These are phyloP conservation scores for Cercopithecus mona DNA, from an alignment of 2,113 vertebrate genomes.

Conservation along the genomic window DNA sequence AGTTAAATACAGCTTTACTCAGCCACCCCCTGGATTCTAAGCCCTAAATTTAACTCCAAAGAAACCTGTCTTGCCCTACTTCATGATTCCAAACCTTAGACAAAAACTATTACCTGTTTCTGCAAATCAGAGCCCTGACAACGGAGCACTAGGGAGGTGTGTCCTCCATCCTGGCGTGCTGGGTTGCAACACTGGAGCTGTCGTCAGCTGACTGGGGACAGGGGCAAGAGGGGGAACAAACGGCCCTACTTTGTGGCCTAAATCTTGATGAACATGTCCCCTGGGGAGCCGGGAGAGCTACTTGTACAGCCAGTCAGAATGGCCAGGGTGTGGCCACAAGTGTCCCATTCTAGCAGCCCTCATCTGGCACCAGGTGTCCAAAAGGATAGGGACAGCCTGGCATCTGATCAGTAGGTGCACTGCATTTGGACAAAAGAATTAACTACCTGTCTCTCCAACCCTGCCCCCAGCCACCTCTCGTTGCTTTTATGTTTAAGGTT, in stretches of 20 bases:
- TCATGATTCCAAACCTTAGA: neutral
- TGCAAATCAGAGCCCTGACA: conserved; percentile 14
- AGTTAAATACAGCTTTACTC: conserved; percentile 49
- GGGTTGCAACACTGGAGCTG: neutral
- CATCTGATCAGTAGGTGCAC: neutral
- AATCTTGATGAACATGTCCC: conserved; percentile 38
- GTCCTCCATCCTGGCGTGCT: neutral
- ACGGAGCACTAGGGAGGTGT: neutral
- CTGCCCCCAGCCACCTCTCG: neutral
- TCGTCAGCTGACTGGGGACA: conserved; percentile 57
- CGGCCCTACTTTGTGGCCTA: conserved; percentile 37
- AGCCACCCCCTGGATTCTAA: conserved; percentile 33
- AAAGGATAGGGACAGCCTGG: conserved; percentile 6
- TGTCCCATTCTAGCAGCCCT: conserved; percentile 37
- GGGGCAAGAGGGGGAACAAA: conserved; percentile 30
- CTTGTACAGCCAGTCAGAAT: conserved; percentile 41
- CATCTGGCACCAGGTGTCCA: neutral
- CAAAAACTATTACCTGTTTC: neutral
- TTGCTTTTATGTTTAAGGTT: neutral
- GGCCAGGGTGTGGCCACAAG: conserved; percentile 37
- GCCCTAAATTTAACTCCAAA: conserved; percentile 68
- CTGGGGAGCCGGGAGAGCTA: neutral
- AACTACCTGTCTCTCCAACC: neutral
- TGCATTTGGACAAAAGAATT: conserved; percentile 28
- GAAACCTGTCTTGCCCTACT: conserved; percentile 55